Conservation (phyloP, 2,797 vertebrate species). For the Coranthus polyacanthus region DNA sequence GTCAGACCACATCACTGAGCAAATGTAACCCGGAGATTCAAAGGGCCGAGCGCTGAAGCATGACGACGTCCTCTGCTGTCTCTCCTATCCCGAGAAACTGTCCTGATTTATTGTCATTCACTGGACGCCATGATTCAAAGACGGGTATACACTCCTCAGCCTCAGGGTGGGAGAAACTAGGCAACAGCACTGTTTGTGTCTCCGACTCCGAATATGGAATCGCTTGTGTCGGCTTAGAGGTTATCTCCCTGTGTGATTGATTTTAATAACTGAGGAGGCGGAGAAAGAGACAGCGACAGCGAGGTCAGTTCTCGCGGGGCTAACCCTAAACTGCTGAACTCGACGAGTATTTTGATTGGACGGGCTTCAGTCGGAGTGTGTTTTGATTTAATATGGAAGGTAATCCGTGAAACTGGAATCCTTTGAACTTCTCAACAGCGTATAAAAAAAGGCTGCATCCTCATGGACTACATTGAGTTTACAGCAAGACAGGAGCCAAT, state of each 20-base stretch:
- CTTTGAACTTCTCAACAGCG: background rate
- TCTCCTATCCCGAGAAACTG: slow-evolving; percentile 16
- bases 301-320: background rate
- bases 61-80: slow-evolving; percentile 41
- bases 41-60: slow-evolving; percentile 40
- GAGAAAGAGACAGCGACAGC: background rate
- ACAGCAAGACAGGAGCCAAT: background rate
- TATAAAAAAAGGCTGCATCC: background rate
- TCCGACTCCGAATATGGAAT: slow-evolving; percentile 14
- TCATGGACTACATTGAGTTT: background rate
- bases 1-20: slow-evolving; percentile 56
- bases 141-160: slow-evolving; percentile 1
- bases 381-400: slow-evolving; percentile 30
- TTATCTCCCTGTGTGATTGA: slow-evolving; percentile 6
- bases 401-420: slow-evolving; percentile 15
- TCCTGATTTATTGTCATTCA: slow-evolving; percentile 45
- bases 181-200: slow-evolving; percentile 44
- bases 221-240: background rate
- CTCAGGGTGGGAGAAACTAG: slow-evolving; percentile 7
- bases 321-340: slow-evolving; percentile 21
- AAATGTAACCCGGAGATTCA: slow-evolving; percentile 56
- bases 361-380: background rate
- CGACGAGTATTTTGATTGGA: slow-evolving; percentile 26
- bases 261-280: slow-evolving; percentile 13
- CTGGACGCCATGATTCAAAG: slow-evolving; percentile 21